A percentile compares a stretch with the other conserved stretches of the same genome.
Conservation (phyloP, 37 sponge, comb jelly and placozoan genomes). For the Tethya wilhelma region DNA sequence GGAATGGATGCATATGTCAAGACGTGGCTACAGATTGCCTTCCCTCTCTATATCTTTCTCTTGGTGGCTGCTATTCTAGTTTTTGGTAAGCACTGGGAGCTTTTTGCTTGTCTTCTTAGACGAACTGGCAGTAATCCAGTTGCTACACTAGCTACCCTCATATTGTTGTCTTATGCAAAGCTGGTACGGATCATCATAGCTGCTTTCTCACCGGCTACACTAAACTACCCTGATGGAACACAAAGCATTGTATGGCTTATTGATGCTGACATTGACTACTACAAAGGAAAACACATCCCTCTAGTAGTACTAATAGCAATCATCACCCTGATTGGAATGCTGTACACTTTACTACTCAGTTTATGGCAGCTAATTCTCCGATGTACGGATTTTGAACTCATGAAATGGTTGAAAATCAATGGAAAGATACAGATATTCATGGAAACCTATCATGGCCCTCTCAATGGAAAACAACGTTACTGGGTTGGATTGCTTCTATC, state of each 20-base stretch:
- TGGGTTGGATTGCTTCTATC: neutral
- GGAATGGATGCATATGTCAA: too few species aligned
- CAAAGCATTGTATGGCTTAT: neutral
- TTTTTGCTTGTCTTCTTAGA: neutral
- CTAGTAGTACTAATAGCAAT: neutral
- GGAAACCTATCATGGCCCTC: neutral
- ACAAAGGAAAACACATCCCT: neutral
- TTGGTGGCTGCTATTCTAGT: neutral
- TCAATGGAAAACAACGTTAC: neutral
- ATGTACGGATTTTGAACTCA: neutral
- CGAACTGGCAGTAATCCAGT: neutral
- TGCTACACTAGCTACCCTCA: neutral
- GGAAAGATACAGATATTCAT: neutral
- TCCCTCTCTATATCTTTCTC: too few species aligned
- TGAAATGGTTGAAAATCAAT: neutral
- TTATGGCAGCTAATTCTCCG: neutral
- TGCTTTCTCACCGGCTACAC: neutral
- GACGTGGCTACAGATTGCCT: too few species aligned
- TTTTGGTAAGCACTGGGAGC: neutral
- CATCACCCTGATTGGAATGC: neutral
- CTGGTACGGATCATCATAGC: neutral
- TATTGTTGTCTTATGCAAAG: neutral
- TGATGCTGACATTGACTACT: neutral
- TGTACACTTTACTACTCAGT: neutral
- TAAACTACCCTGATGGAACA: neutral